Conservation (phyloP, 2,797 vertebrate genomes). For the Cynopterus sphinx region DNA sequence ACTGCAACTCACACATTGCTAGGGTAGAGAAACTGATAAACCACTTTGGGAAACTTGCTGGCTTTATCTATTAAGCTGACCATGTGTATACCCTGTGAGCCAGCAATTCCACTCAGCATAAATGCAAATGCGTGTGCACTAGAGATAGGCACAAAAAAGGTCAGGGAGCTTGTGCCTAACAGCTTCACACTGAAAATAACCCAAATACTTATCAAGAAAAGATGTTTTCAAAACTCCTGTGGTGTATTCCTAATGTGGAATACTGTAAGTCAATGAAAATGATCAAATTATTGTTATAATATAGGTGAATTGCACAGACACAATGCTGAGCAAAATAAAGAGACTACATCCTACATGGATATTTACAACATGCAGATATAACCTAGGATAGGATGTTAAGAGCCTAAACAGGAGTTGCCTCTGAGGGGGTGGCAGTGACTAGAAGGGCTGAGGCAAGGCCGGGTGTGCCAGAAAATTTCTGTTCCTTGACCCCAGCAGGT, state of each 20-base stretch:
- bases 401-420: not conserved
- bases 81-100: accelerated
- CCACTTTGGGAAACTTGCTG: not conserved
- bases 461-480: accelerated
- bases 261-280: not conserved
- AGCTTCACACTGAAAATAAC: not conserved
- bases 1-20: no score
- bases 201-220: not conserved
- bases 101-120: no score
- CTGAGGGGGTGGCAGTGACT: not conserved
- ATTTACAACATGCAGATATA: not conserved
- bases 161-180: not conserved
- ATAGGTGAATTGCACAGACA: accelerated
- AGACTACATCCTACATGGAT: not conserved
- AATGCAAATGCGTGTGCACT: not conserved
- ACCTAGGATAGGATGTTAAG: not conserved
- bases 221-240: no score
- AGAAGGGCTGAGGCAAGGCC: not conserved
- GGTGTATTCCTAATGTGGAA: not conserved
- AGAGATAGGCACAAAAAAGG: not conserved
- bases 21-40: not conserved
- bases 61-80: not conserved
- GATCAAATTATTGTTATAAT: not conserved
- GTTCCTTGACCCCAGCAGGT: not conserved
- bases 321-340: not conserved